Base-by-base conservation (phyloP, 2,888 invertebrate species). In the Aspidapion aeneum region DNA sequence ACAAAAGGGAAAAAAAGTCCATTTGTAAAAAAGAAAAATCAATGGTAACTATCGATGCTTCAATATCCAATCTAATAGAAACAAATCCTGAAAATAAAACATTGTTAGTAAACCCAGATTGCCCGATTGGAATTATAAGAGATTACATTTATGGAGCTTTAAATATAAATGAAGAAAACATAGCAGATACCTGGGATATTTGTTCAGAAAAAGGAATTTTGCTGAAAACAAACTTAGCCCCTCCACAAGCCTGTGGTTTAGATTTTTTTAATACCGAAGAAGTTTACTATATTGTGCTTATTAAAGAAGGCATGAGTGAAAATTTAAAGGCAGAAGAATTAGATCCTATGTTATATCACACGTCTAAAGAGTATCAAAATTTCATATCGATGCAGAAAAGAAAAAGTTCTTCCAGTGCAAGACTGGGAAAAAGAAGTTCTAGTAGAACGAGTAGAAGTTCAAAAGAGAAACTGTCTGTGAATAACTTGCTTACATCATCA, bases 31-130 rank as follows among this genome's bases (percentile, higher is more conserved):
- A 35, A 35, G 35, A 35, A 35, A 35, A 35, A 35, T 35, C 35
- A 7, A 12, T 3, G 12, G 35, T 12, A 7, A 35, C 12, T 12
- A 7, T 35, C 35, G 35, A 35, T 7, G 35, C 35, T 7, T 35
- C 35, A 7, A 12, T 12, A 35, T 7, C 5, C 12, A 35, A 35
- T 35, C 35, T 35, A 7, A 12, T 35, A 35, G 12, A 35, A 35
- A 35, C 35, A 3, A 35, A 60, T 22, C 58, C 5, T 56, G 19
- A 55, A 57, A 71, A 68, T 48, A 77, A 74, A 63, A 69, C 75
- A 62, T 60, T 77, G 35, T 65, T 79, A 56, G 69, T 80, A 49
- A 81, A 81, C 69, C 77, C 79, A 18, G 75, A 81, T 65, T 80
- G 80, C 66, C 75, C 75, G 9, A 69, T 79, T 7, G 75, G 75